Conservation (phyloP, 2,888 invertebrate species). For the Acanthacorydalis orientalis region DNA sequence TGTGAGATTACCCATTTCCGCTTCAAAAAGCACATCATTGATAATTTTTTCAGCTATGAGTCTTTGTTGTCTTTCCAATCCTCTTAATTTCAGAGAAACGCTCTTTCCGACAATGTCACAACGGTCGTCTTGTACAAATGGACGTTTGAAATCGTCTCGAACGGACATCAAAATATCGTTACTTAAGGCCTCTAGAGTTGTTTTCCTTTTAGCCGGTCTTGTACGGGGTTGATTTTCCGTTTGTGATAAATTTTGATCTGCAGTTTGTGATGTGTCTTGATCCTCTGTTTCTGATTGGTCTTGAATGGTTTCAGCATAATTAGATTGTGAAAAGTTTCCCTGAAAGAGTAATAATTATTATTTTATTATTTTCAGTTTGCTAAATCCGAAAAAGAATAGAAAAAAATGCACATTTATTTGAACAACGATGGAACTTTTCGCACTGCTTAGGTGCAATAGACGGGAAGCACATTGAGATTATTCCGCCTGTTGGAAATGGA, state of each 20-base stretch:
- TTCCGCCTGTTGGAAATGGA: slow-evolving; percentile 8
- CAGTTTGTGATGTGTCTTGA: neutral
- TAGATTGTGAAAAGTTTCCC: neutral
- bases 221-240: neutral
- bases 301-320: too few relatives aligned
- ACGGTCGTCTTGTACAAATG: slow-evolving; percentile 6
- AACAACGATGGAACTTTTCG: slow-evolving; percentile 10
- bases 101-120: slow-evolving; percentile 9
- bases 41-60: slow-evolving; percentile 11
- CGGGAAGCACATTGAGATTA: slow-evolving; percentile 9
- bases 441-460: slow-evolving; percentile 10
- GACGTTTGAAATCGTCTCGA: slow-evolving; percentile 5
- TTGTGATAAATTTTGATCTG: too few relatives aligned
- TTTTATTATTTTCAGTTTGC: neutral
- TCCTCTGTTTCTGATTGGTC: too few relatives aligned
- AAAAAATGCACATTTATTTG: slow-evolving; percentile 8
- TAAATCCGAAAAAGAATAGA: slow-evolving; percentile 10
- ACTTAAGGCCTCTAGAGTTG: neutral
- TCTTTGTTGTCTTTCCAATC: slow-evolving; percentile 8
- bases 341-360: neutral
- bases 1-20: slow-evolving; percentile 11
- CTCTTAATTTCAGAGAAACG: slow-evolving; percentile 10
- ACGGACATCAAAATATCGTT: slow-evolving; percentile 3
- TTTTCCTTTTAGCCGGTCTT: neutral
- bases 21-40: slow-evolving; percentile 11